A percentile compares a stretch with the other conserved stretches of the same genome.
Conservation (phyloP, 2,797 vertebrate species). For the Esox lucius region DNA sequence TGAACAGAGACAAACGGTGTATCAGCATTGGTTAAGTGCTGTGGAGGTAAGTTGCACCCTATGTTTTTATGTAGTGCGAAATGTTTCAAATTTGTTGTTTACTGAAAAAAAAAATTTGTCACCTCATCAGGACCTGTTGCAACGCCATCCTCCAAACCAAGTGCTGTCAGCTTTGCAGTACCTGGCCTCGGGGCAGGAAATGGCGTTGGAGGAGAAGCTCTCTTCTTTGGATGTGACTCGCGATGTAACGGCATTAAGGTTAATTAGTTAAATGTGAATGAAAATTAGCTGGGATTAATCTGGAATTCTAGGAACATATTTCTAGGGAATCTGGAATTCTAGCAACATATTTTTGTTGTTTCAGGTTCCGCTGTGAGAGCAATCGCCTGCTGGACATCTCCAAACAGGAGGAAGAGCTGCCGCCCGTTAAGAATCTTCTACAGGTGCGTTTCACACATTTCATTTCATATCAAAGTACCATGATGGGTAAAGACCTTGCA, state of each 20-base stretch:
- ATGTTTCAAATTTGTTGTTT: neutral
- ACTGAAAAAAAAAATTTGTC: conserved; percentile 11
- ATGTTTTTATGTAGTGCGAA: neutral
- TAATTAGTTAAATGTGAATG: neutral
- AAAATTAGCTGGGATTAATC: neutral
- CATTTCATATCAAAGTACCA: neutral
- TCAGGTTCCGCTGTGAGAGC: conserved; percentile 72
- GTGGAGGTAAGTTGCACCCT: conserved; percentile 62
- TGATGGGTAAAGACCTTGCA: neutral
- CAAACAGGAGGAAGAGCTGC: conserved; percentile 57
- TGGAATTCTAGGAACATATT: neutral
- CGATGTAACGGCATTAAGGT: conserved; percentile 71
- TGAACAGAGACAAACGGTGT: conserved; percentile 65
- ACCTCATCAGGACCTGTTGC: conserved; percentile 65
- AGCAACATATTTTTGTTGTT: conserved; percentile 1
- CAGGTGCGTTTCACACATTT: conserved; percentile 59
- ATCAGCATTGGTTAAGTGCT: conserved; percentile 72
- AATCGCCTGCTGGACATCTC: conserved; percentile 70
- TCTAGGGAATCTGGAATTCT: neutral
- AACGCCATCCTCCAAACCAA: conserved; percentile 73
- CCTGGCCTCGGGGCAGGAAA: conserved; percentile 70
- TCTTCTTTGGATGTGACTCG: conserved; percentile 63
- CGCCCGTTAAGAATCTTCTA: conserved; percentile 72
- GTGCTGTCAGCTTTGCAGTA: conserved; percentile 73
- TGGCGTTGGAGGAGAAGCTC: conserved; percentile 67